Conservation (phyloP, 2,888 invertebrate genomes). For the Macrophya annulata region DNA sequence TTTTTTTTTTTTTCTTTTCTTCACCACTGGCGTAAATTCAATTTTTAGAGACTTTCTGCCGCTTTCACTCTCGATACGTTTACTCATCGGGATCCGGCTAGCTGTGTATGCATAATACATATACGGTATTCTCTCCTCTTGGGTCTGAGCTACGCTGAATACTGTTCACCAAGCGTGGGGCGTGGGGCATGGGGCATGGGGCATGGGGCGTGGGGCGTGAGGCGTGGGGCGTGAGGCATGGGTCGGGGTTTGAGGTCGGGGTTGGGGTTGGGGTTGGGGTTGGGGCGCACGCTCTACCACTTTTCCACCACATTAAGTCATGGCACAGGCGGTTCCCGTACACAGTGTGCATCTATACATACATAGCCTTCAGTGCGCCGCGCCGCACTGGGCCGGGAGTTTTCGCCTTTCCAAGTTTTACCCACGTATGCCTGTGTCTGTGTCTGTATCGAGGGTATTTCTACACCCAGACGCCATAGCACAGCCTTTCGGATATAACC, state of each 20-base stretch:
- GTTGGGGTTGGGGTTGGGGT: neutral
- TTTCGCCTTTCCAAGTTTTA: slow-evolving; percentile 48
- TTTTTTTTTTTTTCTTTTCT: no score
- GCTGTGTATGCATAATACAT: slow-evolving; percentile 39
- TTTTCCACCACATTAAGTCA: slow-evolving; percentile 64
- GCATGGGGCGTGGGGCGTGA: neutral
- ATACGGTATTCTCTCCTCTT: slow-evolving; percentile 22
- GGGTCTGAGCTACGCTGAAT: slow-evolving; percentile 28
- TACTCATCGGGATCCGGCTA: slow-evolving; percentile 30
- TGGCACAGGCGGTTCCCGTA: slow-evolving; percentile 35
- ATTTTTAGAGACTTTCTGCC: slow-evolving; percentile 25
- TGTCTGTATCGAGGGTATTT: neutral
- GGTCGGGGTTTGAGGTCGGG: neutral
- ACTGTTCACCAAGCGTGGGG: slow-evolving; percentile 36
- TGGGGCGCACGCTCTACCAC: slow-evolving; percentile 58
- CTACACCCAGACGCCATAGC: neutral
- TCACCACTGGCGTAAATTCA: slow-evolving; percentile 20
- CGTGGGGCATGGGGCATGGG: neutral
- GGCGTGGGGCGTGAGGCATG: neutral
- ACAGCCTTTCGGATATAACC: slow-evolving; percentile 14
- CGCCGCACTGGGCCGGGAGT: neutral
- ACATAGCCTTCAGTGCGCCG: neutral
- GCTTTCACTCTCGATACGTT: slow-evolving; percentile 43
- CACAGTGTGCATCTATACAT: slow-evolving; percentile 33
- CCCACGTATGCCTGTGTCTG: slow-evolving; percentile 25